Percentiles rank a stretch among this genome's conserved stretches.
Evolutionary conservation across 1,140 invertebrate species (phyloP).

Genomic region (Bombus pascuorum): DNA sequence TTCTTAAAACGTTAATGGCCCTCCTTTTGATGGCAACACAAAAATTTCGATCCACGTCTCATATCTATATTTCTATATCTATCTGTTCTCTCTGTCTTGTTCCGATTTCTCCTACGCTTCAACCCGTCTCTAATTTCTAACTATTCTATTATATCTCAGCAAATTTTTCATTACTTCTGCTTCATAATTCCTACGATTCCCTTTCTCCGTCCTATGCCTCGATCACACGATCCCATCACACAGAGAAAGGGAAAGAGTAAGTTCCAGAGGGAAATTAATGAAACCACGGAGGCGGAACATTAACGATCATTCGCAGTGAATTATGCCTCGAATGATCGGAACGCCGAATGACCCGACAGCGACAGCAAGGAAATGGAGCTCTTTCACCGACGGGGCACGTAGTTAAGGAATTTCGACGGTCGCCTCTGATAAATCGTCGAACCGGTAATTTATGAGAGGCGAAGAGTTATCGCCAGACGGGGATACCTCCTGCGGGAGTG

Average conservation of each 20-base stretch:
- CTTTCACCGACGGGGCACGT: neutral
- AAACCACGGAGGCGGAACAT: neutral
- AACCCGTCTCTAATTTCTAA: neutral
- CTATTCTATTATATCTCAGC: neutral
- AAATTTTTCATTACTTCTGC: neutral
- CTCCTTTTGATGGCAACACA: neutral
- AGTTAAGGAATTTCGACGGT: slow-evolving; percentile 30
- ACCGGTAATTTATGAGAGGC: slow-evolving; percentile 39
- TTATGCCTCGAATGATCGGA: slow-evolving; percentile 11
- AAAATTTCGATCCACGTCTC: neutral
- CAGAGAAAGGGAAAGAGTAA: neutral
- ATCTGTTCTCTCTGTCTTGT: too few species aligned
- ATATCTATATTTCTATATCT: too few species aligned
- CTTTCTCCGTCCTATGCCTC: neutral
- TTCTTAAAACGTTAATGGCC: neutral
- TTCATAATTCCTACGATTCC: neutral
- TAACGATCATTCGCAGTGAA: slow-evolving; percentile 30
- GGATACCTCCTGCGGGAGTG: slow-evolving; percentile 20
- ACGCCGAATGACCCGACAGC: neutral
- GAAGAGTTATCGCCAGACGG: slow-evolving; percentile 29
- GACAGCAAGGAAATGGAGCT: slow-evolving; percentile 16
- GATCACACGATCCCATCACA: neutral
- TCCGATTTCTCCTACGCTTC: neutral
- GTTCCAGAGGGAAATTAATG: slow-evolving; percentile 15
- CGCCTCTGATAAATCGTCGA: slow-evolving; percentile 37